Evolutionary conservation across 2,797 vertebrate genomes (phyloP), one percentile per base, ranked within the genome.

Genomic region (Clarias laeviceps): DNA sequence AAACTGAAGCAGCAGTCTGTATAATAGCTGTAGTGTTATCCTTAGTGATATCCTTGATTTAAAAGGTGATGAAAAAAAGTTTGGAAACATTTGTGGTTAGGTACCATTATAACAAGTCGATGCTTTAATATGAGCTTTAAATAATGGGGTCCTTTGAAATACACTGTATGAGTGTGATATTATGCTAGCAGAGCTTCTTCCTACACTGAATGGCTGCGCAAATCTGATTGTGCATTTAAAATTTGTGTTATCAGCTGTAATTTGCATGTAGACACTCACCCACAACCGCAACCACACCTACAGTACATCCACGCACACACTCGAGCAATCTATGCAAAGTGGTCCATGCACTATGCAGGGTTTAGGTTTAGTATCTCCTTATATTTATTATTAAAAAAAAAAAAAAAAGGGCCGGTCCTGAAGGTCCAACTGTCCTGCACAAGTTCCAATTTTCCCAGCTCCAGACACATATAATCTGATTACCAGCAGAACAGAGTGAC

Each of bases 171-270:
- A 50, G 8, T 14, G 2, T 45, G 50, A 45, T 12, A 7, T 27
- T 45, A 45, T 11, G 18, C 8, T 50, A 29, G 62, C 56, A 32
- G 29, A 77, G 20, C 22, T 37, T 61, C 24, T 40, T 64, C 15
- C 37, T n/a, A 11, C 24, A 64, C 20, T 27, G 3, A 76, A 40
- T 18, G 5, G 65, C 34, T 59, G 6, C 22, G 20, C 24, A 61
- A 45, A 56, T 80, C 15, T 27, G 69, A 78, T 61, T 83, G 81
- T 85, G 80, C 83, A 40, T 83, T 87, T 85, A 87, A 88, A 87
- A 15, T 29, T 62, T 32, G 37, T 57, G 45, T 66, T n/a, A 62
- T 50, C 34, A 57, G 79, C 40, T 54, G 14, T 40, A 61, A 76
- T 82, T 73, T 24, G 34, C 45, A 32, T n/a, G 76, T 9, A 50